These are phyloP conservation scores for Melitaea cinxia DNA, from an alignment of 1,140 invertebrate genomes.

Conservation along the genomic window DNA sequence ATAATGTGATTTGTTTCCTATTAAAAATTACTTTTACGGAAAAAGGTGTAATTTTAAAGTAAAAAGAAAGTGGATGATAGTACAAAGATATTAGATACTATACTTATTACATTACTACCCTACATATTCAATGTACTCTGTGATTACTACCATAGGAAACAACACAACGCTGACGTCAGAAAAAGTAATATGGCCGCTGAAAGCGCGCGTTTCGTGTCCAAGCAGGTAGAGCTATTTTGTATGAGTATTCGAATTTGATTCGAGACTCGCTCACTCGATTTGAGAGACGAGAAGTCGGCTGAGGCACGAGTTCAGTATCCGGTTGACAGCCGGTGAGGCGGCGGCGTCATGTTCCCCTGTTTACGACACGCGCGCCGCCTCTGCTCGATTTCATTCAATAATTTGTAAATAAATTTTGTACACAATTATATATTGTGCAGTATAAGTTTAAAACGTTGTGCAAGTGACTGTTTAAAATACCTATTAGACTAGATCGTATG, in stretches of 20 bases:
- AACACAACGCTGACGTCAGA: slow-evolving; percentile 58
- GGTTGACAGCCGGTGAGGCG: slow-evolving; percentile 78
- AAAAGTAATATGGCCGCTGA: slow-evolving; percentile 66
- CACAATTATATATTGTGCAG: slow-evolving; percentile 51
- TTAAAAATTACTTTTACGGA: too few species aligned
- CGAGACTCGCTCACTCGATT: slow-evolving; percentile 47
- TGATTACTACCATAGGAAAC: neutral
- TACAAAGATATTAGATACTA: too few species aligned
- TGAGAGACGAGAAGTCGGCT: slow-evolving; percentile 40
- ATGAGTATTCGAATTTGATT: slow-evolving; percentile 55
- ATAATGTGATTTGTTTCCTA: too few species aligned
- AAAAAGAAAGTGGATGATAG: too few species aligned
- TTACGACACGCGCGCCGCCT: slow-evolving; percentile 72
- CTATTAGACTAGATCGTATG: slow-evolving; percentile 20
- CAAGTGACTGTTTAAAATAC: slow-evolving; percentile 35
- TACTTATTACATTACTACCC: too few species aligned
- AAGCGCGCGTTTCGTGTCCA: slow-evolving; percentile 49
- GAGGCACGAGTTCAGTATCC: slow-evolving; percentile 68
- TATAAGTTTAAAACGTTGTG: slow-evolving; percentile 31
- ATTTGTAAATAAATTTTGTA: slow-evolving; percentile 73
- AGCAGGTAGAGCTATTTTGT: slow-evolving; percentile 44
- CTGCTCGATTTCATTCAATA: slow-evolving; percentile 73
- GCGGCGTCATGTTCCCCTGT: slow-evolving; percentile 63
- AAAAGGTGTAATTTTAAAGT: too few species aligned
- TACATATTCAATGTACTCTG: too few species aligned